phyloP scores from a whole-genome alignment of 2,888 invertebrate species.

The Alentia gelatinosa region DNA sequence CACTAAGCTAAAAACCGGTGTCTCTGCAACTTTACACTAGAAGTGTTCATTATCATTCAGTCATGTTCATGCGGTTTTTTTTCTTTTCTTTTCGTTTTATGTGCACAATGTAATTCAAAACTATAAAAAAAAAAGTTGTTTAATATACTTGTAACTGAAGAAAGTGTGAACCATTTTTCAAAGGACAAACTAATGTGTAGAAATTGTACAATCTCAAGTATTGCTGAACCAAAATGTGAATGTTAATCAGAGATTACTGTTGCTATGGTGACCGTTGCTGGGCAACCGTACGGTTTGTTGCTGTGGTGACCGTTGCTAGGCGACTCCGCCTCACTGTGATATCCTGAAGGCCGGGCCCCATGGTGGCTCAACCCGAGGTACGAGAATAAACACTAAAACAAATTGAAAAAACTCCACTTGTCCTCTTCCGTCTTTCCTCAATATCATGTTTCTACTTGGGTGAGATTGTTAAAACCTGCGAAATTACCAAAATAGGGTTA shows the following conservation, averaged over 20 bases:
- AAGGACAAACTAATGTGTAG: background rate
- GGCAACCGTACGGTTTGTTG: slow-evolving; percentile 17
- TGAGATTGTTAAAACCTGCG: no score
- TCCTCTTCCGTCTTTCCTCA: background rate
- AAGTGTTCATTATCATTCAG: background rate
- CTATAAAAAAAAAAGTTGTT: background rate
- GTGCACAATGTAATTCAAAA: background rate
- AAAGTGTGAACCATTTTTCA: background rate
- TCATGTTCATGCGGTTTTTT: background rate
- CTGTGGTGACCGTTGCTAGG: slow-evolving; percentile 42
- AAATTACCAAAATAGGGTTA: no score
- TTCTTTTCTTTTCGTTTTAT: background rate
- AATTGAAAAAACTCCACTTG: background rate
- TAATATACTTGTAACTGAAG: background rate
- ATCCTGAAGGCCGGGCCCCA: slow-evolving; percentile 22
- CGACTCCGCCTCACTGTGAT: slow-evolving; percentile 46
- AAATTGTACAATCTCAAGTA: background rate
- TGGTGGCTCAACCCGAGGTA: background rate
- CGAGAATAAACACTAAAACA: slow-evolving; percentile 8
- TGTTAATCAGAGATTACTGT: slow-evolving; percentile 37
- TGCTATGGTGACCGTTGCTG: slow-evolving; percentile 35
- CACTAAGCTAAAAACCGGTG: no score
- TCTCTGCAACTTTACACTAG: background rate
- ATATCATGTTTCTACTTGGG: no score
- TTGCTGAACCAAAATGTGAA: slow-evolving; percentile 23